A percentile compares a stretch with the other conserved stretches of the same genome.
Evolutionary conservation across 1,140 invertebrate genomes (phyloP).

Genomic region (Caenorhabditis inopinata): DNA sequence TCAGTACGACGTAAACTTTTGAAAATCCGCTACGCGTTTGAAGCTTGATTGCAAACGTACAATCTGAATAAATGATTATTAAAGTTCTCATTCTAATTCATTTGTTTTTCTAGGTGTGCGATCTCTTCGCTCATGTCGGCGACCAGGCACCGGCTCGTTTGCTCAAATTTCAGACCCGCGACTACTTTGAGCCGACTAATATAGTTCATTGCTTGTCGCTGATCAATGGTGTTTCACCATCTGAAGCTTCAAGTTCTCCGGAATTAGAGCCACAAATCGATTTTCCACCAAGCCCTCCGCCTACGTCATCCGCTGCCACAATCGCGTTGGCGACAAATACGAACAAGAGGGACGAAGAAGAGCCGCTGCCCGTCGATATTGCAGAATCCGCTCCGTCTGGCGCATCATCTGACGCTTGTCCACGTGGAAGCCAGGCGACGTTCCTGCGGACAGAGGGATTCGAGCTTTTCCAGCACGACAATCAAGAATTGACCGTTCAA

Average conservation of each 20-base stretch:
- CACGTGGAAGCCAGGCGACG: slow-evolving; percentile 46
- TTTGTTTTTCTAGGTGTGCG: slow-evolving; percentile 55
- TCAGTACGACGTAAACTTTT: no score
- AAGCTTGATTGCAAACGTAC: no score
- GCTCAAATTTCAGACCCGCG: slow-evolving; percentile 64
- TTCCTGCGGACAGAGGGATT: slow-evolving; percentile 60
- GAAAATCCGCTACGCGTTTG: no score
- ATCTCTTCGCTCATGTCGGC: slow-evolving; percentile 64
- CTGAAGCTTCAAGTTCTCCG: not conserved
- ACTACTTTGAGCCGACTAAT: slow-evolving; percentile 65
- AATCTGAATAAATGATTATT: no score
- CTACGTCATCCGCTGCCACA: not conserved
- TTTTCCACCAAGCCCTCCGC: not conserved
- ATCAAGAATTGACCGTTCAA: slow-evolving; percentile 43
- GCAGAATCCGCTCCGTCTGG: not conserved
- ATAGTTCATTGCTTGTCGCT: slow-evolving; percentile 53
- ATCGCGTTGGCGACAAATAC: not conserved
- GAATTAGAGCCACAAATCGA: not conserved
- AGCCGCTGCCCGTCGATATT: not conserved
- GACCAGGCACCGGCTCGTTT: slow-evolving; percentile 63
- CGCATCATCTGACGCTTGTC: slow-evolving; percentile 38
- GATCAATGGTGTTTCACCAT: not conserved
- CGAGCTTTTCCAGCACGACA: slow-evolving; percentile 59
- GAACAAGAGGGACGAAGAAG: not conserved
- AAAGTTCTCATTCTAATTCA: not conserved